Evolutionary conservation across 2,113 vertebrate species (phyloP).

Genomic region (Bambusicola thoracicus): DNA sequence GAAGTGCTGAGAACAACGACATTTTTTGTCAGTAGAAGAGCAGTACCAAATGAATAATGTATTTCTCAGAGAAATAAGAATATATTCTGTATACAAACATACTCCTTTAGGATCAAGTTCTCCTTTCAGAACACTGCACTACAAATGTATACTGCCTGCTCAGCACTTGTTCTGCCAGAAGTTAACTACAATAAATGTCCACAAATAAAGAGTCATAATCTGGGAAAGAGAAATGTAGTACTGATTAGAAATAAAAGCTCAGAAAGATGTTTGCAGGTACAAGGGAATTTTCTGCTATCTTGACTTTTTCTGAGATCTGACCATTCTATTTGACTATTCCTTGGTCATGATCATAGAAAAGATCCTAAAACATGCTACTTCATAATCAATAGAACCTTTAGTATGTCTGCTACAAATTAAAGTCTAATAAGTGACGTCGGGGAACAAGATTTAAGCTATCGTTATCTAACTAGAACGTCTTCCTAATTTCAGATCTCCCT

Average conservation of each 20-base stretch:
- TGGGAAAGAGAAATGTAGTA: not conserved
- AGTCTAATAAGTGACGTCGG: not conserved
- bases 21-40: not conserved
- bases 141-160: not conserved
- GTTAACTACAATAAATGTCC: not conserved
- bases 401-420: not conserved
- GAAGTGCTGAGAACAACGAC: not conserved
- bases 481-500: not conserved
- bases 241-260: not conserved
- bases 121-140: not conserved
- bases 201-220: not conserved
- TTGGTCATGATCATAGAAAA: not conserved
- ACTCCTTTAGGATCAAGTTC: not conserved
- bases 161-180: conserved; percentile 7
- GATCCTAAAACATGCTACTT: not conserved
- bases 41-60: not conserved
- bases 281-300: not conserved
- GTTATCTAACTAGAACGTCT: not conserved
- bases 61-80: not conserved
- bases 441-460: not conserved
- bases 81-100: not conserved
- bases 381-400: not conserved
- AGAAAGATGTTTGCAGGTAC: not conserved
- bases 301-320: not conserved
- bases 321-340: not conserved